Conservation (phyloP, 2,797 vertebrate genomes). For the Epinephelus malabaricus region DNA sequence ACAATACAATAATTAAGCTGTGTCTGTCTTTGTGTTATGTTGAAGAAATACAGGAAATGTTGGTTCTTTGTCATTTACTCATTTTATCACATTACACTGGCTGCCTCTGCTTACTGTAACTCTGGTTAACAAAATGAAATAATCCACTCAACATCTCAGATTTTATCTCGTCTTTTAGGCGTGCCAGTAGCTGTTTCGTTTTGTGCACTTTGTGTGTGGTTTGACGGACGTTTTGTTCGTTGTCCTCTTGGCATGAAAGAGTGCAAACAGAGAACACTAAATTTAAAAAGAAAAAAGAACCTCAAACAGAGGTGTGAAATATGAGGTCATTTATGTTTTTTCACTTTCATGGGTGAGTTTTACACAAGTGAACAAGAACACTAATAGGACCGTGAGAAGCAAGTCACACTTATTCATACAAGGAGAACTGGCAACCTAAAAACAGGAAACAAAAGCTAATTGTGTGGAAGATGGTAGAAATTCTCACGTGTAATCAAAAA, state of each 20-base stretch:
- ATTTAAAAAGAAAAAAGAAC: not conserved
- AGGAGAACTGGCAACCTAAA: not conserved
- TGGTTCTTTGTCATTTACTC: no score
- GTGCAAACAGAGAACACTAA: not conserved
- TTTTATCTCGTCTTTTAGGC: conserved; percentile 11
- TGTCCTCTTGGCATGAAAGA: not conserved
- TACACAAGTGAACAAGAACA: not conserved
- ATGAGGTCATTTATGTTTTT: not conserved
- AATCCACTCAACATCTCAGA: not conserved
- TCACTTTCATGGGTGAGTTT: not conserved
- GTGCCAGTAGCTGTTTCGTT: not conserved
- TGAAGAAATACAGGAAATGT: no score
- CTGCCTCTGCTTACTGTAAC: not conserved
- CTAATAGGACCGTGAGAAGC: not conserved
- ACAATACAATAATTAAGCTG: not conserved
- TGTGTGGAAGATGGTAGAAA: not conserved
- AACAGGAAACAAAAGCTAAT: conserved; percentile 30
- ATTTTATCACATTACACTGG: no score
- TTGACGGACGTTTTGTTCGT: not conserved
- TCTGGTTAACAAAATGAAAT: not conserved
- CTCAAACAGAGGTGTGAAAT: not conserved
- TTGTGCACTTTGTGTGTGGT: not conserved
- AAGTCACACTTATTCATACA: not conserved
- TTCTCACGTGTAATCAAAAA: not conserved
- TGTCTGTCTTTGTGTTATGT: not conserved